Base-by-base conservation (phyloP, 2,888 invertebrate species). In the Zaprionus bogoriensis region DNA sequence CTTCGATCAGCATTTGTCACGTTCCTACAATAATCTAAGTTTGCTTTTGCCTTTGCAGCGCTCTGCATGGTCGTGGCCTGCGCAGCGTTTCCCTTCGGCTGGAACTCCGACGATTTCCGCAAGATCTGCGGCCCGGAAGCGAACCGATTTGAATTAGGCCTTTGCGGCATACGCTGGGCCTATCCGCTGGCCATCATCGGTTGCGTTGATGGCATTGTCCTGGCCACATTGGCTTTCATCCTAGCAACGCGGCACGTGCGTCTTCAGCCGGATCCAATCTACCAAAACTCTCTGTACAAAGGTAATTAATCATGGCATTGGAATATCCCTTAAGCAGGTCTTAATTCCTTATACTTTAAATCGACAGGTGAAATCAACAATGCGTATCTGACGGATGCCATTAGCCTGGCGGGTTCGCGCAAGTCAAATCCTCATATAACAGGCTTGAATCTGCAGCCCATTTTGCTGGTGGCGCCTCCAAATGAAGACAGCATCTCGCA, bases 161-260 rank as follows among this genome's bases (percentile, higher is more conserved):
- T 95, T 20, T 99, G 99, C 89, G 95, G 95, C 67, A 93, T 99
- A 53, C 94, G 97, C 85, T 98, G 98, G 98, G 98, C 98, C 3
- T 98, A 97, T 91, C 94, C 98, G 9, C 92, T 99, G 80, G 98
- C 98, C 4, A 95, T 96, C 63, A 97, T 99, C 67, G 97, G 91
- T 59, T 88, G 89, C 52, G 66, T 89, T 23, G 90, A 89, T 65
- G 88, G 88, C 12, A 78, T 88, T 19, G 88, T 88, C 4, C 57
- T 89, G 46, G 94, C 98, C 0, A 95, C 96, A 0, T 93, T 99
- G 60, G 98, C 98, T 10, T 98, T 99, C 91, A 97, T 98, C 82
- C 92, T 99, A 76, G 98, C 98, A 27, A 96, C 97, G 4, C 92
- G 97, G 57, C 98, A 98, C 90, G 95, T 97, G 14, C 93, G 95